Conservation (phyloP, 2,797 vertebrate genomes). For the Acridotheres tristis region DNA sequence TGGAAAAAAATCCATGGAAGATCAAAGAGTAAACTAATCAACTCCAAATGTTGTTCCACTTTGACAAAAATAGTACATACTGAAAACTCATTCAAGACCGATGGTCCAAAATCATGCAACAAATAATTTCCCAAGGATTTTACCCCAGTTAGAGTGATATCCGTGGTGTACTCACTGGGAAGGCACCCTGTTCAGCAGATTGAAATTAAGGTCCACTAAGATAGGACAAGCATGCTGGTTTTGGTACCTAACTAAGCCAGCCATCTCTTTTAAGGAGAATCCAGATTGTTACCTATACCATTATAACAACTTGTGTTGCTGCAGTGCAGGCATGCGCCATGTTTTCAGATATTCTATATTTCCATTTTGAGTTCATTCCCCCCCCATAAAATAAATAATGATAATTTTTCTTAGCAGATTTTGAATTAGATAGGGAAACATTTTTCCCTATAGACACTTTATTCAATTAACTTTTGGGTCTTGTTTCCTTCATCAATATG, state of each 20-base stretch:
- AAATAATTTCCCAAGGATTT: background rate
- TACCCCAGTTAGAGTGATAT: too few relatives aligned
- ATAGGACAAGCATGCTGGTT: background rate
- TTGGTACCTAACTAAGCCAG: background rate
- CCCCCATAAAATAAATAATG: background rate
- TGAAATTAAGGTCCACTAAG: background rate
- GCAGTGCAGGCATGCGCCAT: background rate
- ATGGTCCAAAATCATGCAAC: background rate
- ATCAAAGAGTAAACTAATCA: background rate
- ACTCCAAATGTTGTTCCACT: background rate
- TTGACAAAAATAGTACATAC: too few relatives aligned
- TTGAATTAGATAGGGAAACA: background rate
- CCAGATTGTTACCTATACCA: background rate
- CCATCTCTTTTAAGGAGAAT: background rate
- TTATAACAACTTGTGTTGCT: background rate
- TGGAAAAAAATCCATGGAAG: background rate
- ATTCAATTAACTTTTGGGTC: background rate
- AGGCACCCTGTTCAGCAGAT: background rate
- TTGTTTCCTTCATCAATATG: background rate
- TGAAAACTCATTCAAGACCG: background rate
- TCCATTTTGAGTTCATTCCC: background rate
- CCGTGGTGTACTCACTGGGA: accelerated
- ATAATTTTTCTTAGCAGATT: background rate
- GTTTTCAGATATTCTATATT: background rate
- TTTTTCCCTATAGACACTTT: background rate